These are phyloP conservation scores for Coremacera marginata DNA, from an alignment of 2,888 invertebrate genomes.

Conservation along the genomic window DNA sequence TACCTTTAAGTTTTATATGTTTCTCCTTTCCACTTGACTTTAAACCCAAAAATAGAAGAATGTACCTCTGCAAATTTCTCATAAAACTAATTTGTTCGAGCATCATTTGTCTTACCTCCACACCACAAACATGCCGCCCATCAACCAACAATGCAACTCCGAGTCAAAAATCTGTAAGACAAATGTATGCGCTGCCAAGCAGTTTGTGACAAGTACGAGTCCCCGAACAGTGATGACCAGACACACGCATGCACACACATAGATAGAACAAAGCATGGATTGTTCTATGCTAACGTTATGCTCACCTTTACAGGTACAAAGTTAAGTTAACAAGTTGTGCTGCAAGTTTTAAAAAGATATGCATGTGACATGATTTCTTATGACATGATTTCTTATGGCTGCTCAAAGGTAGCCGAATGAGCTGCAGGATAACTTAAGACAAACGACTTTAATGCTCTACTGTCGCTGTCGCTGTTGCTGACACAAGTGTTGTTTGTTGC, in stretches of 20 bases:
- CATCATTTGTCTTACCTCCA: conserved; percentile 3
- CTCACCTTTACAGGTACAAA: not conserved
- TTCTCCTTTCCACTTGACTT: not conserved
- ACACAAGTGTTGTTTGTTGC: not conserved
- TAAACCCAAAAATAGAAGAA: too few species aligned
- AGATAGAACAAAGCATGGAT: not conserved
- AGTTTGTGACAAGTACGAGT: conserved; percentile 13
- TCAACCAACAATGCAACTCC: not conserved
- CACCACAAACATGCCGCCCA: too few species aligned
- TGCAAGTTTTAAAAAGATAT: not conserved
- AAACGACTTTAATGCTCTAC: not conserved
- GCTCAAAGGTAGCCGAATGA: not conserved
- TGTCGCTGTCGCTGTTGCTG: not conserved
- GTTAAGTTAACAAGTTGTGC: not conserved
- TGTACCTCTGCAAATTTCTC: not conserved
- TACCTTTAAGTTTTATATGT: not conserved
- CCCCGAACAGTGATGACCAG: conserved; percentile 13
- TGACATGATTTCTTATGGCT: not conserved
- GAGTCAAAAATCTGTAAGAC: conserved; percentile 23
- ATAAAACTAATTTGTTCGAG: conserved; percentile 3
- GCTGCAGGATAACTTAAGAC: conserved; percentile 19
- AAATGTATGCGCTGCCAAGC: conserved; percentile 20
- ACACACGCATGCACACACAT: not conserved
- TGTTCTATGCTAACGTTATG: not conserved
- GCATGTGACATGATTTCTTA: not conserved